Conservation (phyloP, 2,113 vertebrate species). For the Poeciliopsis retropinna region DNA sequence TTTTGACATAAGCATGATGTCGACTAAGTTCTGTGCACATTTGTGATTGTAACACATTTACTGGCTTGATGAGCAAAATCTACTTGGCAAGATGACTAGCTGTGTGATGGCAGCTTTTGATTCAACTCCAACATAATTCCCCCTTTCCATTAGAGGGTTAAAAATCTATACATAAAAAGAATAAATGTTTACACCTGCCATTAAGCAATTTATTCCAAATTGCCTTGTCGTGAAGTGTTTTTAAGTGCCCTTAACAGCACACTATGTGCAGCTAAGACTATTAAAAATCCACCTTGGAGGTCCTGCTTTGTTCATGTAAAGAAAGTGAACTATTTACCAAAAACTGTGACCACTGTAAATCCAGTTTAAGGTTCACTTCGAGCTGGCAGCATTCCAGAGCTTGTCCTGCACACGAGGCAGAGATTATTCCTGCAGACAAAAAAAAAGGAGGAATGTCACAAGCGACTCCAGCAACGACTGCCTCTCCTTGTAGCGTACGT, state of each 20-base stretch:
- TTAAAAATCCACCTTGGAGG: conserved; percentile 51
- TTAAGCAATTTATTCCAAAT: no score
- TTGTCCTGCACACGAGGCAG: conserved; percentile 5
- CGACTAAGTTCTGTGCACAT: no score
- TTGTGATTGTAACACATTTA: no score
- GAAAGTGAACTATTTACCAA: conserved; percentile 37
- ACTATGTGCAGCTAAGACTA: conserved; percentile 22
- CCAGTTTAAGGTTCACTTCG: conserved; percentile 31
- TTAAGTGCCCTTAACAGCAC: not conserved
- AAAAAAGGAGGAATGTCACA: conserved; percentile 10
- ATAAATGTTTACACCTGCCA: no score
- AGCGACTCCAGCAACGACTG: not conserved
- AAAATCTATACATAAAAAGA: no score
- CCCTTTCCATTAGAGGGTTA: no score
- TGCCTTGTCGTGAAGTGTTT: no score
- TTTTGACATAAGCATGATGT: no score
- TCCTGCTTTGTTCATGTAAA: conserved; percentile 29
- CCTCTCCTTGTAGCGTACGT: conserved; percentile 15
- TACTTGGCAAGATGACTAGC: no score
- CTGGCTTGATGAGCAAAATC: no score
- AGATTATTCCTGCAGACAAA: conserved; percentile 29
- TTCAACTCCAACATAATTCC: no score
- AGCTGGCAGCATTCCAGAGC: conserved; percentile 20
- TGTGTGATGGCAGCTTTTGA: no score
- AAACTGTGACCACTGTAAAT: conserved; percentile 31